Evolutionary conservation across 2,888 invertebrate genomes (phyloP).

Genomic region (Nomada fabriciana): DNA sequence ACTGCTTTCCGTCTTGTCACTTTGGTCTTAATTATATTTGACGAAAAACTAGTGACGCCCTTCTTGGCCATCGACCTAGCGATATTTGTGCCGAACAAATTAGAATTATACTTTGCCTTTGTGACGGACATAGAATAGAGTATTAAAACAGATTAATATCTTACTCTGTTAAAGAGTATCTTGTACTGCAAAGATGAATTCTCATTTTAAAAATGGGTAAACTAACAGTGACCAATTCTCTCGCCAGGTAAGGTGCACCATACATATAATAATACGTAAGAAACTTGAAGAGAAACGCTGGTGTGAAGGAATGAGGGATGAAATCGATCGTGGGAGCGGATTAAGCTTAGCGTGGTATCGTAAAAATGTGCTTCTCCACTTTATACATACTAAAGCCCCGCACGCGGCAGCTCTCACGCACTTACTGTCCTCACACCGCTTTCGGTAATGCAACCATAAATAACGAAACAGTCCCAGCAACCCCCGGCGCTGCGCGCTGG

Average conservation of each 20-base stretch:
- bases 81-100: too few relatives aligned
- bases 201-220: not conserved
- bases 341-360: conserved; percentile 68
- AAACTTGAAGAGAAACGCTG: not conserved
- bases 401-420: conserved; percentile 73
- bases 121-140: too few relatives aligned
- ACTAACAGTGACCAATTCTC: conserved; percentile 18
- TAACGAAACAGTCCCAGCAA: conserved; percentile 69
- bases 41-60: not conserved
- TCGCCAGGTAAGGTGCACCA: conserved; percentile 14
- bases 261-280: conserved; percentile 8
- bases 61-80: not conserved
- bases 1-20: not conserved
- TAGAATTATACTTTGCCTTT: too few relatives aligned
- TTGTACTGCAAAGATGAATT: conserved; percentile 39
- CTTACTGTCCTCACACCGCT: conserved; percentile 69
- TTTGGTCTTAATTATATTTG: conserved; percentile 17
- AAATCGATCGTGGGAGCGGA: conserved; percentile 68
- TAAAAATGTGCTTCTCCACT: conserved; percentile 70
- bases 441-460: conserved; percentile 76
- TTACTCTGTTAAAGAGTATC: conserved; percentile 25
- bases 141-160: conserved; percentile 15
- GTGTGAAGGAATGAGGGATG: conserved; percentile 18
- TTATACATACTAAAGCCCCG: conserved; percentile 71
- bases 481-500: conserved; percentile 26